Percentiles rank a stretch among this genome's conserved stretches.
Evolutionary conservation across 2,797 vertebrate species (phyloP).

Genomic region (Perdix hodgsoniae): DNA sequence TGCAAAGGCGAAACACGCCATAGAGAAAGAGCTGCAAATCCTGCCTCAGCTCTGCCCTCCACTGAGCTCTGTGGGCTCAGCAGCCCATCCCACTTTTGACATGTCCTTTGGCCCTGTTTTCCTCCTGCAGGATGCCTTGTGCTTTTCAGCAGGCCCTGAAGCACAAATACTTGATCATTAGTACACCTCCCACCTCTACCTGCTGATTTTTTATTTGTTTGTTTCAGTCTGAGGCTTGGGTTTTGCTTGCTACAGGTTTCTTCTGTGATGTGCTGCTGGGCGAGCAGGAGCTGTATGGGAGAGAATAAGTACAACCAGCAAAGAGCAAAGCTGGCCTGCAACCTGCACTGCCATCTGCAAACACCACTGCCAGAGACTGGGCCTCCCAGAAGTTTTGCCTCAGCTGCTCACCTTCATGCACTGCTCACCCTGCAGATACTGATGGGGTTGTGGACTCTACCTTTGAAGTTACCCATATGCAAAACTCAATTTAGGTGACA

Average conservation of each 20-base stretch:
- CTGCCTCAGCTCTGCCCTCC: neutral
- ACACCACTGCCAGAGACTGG: neutral
- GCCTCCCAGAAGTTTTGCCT: neutral
- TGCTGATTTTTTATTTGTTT: neutral
- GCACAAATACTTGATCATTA: neutral
- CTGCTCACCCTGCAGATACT: neutral
- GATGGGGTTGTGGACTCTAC: neutral
- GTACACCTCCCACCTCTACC: neutral
- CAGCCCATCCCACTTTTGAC: neutral
- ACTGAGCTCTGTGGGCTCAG: neutral
- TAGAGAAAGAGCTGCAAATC: neutral
- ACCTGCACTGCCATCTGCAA: neutral
- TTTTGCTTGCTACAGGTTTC: neutral
- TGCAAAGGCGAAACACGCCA: neutral
- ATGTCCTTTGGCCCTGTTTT: neutral
- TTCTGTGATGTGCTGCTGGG: neutral
- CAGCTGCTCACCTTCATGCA: neutral
- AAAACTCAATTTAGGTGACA: neutral
- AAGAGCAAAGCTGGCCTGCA: neutral
- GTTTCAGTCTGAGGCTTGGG: neutral
- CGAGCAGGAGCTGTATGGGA: neutral
- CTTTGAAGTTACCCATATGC: neutral
- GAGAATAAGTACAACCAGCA: constrained; percentile 28
- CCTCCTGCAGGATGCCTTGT: neutral
- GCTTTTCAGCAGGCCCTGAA: neutral